Base-by-base conservation (phyloP, 2,888 invertebrate genomes). In the Drosophila koepferae region DNA sequence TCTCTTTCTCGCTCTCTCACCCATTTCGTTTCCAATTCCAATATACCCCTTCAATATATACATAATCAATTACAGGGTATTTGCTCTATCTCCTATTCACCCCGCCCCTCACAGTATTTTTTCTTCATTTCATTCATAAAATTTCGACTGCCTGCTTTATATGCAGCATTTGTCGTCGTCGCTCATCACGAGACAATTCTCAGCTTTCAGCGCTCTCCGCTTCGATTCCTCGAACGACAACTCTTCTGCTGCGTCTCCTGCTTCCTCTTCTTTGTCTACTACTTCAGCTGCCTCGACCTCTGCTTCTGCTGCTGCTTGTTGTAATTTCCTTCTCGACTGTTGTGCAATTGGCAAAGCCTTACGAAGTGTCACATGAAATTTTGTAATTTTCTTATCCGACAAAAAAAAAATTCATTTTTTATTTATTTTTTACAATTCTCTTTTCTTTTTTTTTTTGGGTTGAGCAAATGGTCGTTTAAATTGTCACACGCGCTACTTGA, bases 291-390 rank as follows among this genome's bases (percentile, higher is more conserved):
- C n/a, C n/a, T 28, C 28, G 6, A 7, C 34, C 20, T 2, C 53
- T 20, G 1, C 20, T 14, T 40, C 54, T 40, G 9, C 40, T 40
- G 9, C 40, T n/a, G 4, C 40, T 40, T 9, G 9, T 34, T 20
- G 63, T 59, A 69, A 62, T 77, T 80, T 65, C n/a, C 34, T 36
- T 44, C 40, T 63, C 23, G 44, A 53, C 55, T 63, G 7, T 51
- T 51, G 18, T 34, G 76, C 76, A 81, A 78, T 77, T 78, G 68
- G 78, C 68, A 36, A 51, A 31, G 34, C 44, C 59, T 46, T 14
- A 31, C 77, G 67, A 85, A 89, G 90, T 87, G 87, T 90, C 87
- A 87, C 86, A 79, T 77, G 90, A 90, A 84, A 90, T 87, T 87
- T 89, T 73, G 91, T 79, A 90, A 87, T 87, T 90, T 87, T 90